Conservation (phyloP, 2,888 invertebrate genomes). For the Alloplasta piceator region DNA sequence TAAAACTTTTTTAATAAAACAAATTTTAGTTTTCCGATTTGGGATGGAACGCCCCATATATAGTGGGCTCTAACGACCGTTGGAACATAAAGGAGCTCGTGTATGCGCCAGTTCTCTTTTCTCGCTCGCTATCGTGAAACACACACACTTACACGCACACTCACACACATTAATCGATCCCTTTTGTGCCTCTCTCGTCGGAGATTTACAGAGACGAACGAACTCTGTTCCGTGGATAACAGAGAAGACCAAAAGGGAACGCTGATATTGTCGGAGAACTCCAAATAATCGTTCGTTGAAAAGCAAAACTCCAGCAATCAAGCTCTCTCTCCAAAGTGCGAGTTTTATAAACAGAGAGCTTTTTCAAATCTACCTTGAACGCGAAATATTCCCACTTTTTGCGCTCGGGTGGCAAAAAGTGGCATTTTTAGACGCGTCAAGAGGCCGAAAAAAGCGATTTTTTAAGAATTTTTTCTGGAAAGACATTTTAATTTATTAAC, state of each 20-base stretch:
- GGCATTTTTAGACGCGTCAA: too few relatives aligned
- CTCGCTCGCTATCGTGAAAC: conserved; percentile 1
- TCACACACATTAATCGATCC: conserved; percentile 57
- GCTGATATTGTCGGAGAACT: neutral
- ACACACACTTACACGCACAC: too few relatives aligned
- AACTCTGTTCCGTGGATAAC: neutral
- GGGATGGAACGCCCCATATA: too few relatives aligned
- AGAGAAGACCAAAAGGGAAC: conserved; percentile 22
- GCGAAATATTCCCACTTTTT: too few relatives aligned
- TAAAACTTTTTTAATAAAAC: too few relatives aligned
- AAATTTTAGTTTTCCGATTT: too few relatives aligned
- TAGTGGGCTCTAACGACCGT: conserved; percentile 59
- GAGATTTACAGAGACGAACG: conserved; percentile 47
- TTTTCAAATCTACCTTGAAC: neutral
- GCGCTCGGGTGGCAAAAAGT: too few relatives aligned
- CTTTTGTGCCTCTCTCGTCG: conserved; percentile 52
- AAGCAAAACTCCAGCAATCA: conserved; percentile 5
- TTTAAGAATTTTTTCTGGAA: too few relatives aligned
- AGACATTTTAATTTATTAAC: too few relatives aligned
- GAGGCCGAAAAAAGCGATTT: too few relatives aligned
- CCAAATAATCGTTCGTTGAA: conserved; percentile 42
- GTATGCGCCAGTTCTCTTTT: conserved; percentile 8
- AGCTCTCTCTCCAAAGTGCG: too few relatives aligned
- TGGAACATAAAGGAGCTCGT: conserved; percentile 44
- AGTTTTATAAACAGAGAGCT: neutral